Evolutionary conservation across 2,888 invertebrate species (phyloP), one percentile per base, ranked within the genome.

Genomic region (Lasius fuliginosus): DNA sequence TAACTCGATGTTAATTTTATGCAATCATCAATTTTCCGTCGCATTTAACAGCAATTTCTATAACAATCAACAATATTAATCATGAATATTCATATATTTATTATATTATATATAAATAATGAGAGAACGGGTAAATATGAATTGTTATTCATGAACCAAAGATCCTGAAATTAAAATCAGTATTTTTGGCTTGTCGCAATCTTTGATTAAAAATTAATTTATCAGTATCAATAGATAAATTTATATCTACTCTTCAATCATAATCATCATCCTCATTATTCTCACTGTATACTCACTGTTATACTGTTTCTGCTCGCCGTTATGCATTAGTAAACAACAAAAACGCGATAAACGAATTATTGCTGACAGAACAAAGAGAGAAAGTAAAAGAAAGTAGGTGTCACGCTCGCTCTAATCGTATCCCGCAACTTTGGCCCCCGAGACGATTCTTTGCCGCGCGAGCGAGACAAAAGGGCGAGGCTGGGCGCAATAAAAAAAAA

Each of bases 341-440:
- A 68, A 33, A 46, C 46, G 49, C 8, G 27, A 60, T 46, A 46
- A 60, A 49, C 18, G 46, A 49, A 23, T 71, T 62, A 62, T 60
- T 60, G 33, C 42, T 49, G 36, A 49, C 27, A 12, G n/a, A 60
- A 60, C 23, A 71, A 40, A 71, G 71, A 62, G 15, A 71, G 23
- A 71, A 11, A 18, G 0, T n/a, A 46, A 71, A 71, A 40, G 60
- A 18, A 36, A 60, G 30, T 60, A 60, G 67, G 58, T 67, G 67
- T 77, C 79, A 62, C 60, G 36, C 71, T 86, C 75, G 33, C 81
- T 87, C 86, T 89, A 89, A 89, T 90, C 88, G 83, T 82, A 82
- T 88, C 88, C 86, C 81, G 88, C 83, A 83, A 88, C 85, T 85
- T 87, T 85, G 81, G 81, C 87, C 83, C 27, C 58, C 40, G 64